phyloP scores from a whole-genome alignment of 2,113 vertebrate genomes.

The Paracyprichromis sp. region DNA sequence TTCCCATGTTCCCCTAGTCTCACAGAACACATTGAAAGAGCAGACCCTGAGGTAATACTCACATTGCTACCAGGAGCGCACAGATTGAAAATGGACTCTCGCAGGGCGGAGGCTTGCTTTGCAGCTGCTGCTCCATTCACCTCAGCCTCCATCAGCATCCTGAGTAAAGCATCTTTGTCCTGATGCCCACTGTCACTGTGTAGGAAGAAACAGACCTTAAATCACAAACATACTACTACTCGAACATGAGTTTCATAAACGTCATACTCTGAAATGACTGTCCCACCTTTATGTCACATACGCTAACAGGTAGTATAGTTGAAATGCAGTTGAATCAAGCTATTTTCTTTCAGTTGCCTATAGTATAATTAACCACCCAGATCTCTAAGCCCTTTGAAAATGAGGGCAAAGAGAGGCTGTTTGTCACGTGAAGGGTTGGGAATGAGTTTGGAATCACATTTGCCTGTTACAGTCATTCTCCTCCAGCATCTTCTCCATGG shows the following conservation, averaged over 20 bases:
- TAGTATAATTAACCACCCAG: neutral
- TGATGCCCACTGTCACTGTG: constrained; percentile 72
- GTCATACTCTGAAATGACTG: neutral
- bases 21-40: neutral
- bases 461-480: constrained; percentile 75
- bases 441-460: neutral
- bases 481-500: constrained; percentile 83
- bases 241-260: neutral
- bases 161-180: constrained; percentile 79
- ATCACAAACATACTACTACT: neutral
- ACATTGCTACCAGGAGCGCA: constrained; percentile 31
- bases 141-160: constrained; percentile 82
- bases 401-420: neutral
- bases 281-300: neutral
- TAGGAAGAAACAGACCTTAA: neutral
- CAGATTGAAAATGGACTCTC: constrained; percentile 73
- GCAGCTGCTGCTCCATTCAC: constrained; percentile 80
- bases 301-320: neutral
- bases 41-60: neutral
- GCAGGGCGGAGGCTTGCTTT: constrained; percentile 78
- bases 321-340: neutral
- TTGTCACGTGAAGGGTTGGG: neutral
- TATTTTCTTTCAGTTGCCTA: neutral
- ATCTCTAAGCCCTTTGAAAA: neutral
- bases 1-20: neutral